A percentile compares a stretch with the other conserved stretches of the same genome.
These are phyloP conservation scores for Drosophila niveifrons DNA, from an alignment of 2,888 invertebrate genomes.

Conservation along the genomic window DNA sequence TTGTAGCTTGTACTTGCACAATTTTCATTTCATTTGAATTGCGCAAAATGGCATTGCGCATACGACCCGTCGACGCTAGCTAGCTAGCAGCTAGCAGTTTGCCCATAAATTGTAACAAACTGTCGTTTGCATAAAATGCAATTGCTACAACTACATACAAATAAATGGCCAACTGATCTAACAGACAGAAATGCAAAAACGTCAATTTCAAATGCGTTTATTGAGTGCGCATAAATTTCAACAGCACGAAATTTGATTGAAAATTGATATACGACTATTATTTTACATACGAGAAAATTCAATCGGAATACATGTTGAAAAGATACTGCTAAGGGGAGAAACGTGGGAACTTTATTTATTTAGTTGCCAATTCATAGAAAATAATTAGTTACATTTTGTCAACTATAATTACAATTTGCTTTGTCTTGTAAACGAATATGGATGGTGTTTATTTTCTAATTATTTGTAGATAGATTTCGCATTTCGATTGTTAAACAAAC, in stretches of 20 bases:
- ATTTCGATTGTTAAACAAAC: constrained; percentile 24
- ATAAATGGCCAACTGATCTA: constrained; percentile 38
- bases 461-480: constrained; percentile 10
- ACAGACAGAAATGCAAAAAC: constrained; percentile 54
- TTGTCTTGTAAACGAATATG: constrained; percentile 1
- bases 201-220: constrained; percentile 65
- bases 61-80: constrained; percentile 34
- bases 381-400: constrained; percentile 8
- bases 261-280: constrained; percentile 48
- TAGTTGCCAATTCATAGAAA: constrained; percentile 1
- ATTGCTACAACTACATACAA: constrained; percentile 24
- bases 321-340: background rate
- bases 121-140: constrained; percentile 77
- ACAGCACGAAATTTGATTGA: constrained; percentile 55
- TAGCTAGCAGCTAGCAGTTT: constrained; percentile 1
- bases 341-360: constrained; percentile 5
- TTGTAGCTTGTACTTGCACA: constrained; percentile 62
- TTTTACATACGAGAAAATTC: constrained; percentile 12
- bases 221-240: constrained; percentile 62
- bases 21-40: constrained; percentile 31
- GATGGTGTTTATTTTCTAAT: constrained; percentile 14
- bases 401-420: constrained; percentile 16
- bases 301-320: constrained; percentile 7
- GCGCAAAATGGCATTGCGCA: constrained; percentile 43
- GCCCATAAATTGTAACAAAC: constrained; percentile 77